Base-by-base conservation (phyloP, 2,113 vertebrate genomes). In the Melanostigma gelatinosum region DNA sequence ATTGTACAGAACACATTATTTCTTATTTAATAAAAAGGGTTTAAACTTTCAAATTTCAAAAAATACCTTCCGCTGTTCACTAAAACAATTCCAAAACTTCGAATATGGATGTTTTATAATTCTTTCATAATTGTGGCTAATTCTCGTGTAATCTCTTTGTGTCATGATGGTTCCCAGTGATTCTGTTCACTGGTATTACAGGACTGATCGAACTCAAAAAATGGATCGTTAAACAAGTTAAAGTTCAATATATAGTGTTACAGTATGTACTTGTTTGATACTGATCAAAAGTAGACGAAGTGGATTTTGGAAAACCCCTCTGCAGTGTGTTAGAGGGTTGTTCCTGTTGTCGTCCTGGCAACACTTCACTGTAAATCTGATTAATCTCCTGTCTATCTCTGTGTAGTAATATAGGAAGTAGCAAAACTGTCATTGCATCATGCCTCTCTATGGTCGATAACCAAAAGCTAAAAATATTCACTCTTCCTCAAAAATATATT, bases 241-340 rank as follows among this genome's bases (percentile, higher is more conserved):
- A 38, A n/a, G 15, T 65, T 13, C 4, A 38, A 6, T 20, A 36
- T 11, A 74, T 8, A 50, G 2, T 34, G 34, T 11, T 20, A 29
- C 15, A 57, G 38, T 27, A 4, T 60, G 6, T 24, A 7, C 46
- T 72, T 50, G 12, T 42, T 52, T 65, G 3, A 57, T 32, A 27
- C 11, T 29, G 61, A 66, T 24, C 13, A 71, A 50, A 73, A 66
- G 44, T 15, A 64, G 18, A 75, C 32, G 13, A 46, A 36, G 42
- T 4, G 3, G 0, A 2, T 69, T 81, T 58, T 60, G 75, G 83
- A 91, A 88, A 86, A 67, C 69, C 84, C 82, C 79, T 61, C 3
- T 0, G 10, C 36, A 54, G 8, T 76, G 61, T 79, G 50, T 66
- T 44, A 11, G 75, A 63, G 38, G n/a, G 1, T 36, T 67, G 44